These are phyloP conservation scores for Pipa parva DNA, from an alignment of 2,113 vertebrate genomes.

Conservation along the genomic window DNA sequence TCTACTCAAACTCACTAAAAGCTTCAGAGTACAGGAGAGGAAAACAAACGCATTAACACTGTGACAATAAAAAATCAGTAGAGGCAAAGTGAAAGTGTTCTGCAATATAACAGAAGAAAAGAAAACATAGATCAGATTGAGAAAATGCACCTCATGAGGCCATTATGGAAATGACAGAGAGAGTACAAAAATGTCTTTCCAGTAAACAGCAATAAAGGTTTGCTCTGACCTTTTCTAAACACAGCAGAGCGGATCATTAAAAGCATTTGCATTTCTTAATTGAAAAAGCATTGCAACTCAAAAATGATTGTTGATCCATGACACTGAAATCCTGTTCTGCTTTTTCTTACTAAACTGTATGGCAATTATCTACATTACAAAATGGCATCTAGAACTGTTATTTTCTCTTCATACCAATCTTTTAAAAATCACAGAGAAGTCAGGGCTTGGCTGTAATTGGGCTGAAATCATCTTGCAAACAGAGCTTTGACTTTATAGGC, in stretches of 20 bases:
- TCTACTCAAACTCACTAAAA: slow-evolving; percentile 1
- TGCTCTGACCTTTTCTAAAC: slow-evolving; percentile 26
- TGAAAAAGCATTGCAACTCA: slow-evolving; percentile 38
- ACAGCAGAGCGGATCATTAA: slow-evolving; percentile 26
- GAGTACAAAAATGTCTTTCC: slow-evolving; percentile 32
- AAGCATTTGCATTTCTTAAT: slow-evolving; percentile 41
- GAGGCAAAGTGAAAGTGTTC: background rate
- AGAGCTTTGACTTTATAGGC: background rate
- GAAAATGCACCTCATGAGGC: slow-evolving; percentile 14
- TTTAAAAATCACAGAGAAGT: slow-evolving; percentile 18
- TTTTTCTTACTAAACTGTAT: slow-evolving; percentile 19
- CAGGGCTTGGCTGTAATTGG: slow-evolving; percentile 1
- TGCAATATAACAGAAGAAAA: slow-evolving; percentile 5
- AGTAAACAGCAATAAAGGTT: slow-evolving; percentile 38
- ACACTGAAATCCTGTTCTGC: slow-evolving; percentile 15
- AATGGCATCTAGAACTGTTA: slow-evolving; percentile 9
- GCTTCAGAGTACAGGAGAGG: background rate
- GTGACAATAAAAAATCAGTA: background rate
- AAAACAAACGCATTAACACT: background rate
- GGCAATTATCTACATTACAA: slow-evolving; percentile 34
- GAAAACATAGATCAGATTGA: slow-evolving; percentile 8
- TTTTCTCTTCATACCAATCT: slow-evolving; percentile 18
- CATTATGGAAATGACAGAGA: slow-evolving; percentile 27
- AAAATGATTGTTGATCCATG: slow-evolving; percentile 39
- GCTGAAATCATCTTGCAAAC: slow-evolving; percentile 9